Percentiles rank a stretch among this genome's conserved stretches.
Evolutionary conservation across 2,888 invertebrate species (phyloP).

Genomic region (Cataglyphis cursor): DNA sequence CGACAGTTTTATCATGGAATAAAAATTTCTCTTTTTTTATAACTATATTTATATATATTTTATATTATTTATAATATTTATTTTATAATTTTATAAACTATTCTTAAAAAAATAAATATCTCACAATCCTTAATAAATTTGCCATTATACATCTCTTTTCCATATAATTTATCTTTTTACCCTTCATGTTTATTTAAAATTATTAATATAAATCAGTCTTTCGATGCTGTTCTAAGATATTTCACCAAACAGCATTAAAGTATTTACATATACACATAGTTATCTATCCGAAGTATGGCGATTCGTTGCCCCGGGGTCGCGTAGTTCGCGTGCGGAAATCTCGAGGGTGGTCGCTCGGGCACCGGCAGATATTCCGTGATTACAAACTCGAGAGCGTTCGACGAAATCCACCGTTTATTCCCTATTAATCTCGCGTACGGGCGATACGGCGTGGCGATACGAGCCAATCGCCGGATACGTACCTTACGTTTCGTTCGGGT

Average conservation of each 20-base stretch:
- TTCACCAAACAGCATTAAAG: not conserved
- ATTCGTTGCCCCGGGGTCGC: constrained; percentile 42
- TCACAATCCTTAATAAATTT: not conserved
- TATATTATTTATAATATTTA: too few species aligned
- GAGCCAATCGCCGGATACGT: constrained; percentile 56
- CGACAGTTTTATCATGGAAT: not conserved
- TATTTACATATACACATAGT: not conserved
- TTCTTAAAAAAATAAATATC: not conserved
- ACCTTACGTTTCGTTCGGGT: constrained; percentile 57
- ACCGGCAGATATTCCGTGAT: constrained; percentile 70
- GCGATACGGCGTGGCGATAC: constrained; percentile 68
- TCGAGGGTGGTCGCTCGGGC: constrained; percentile 68
- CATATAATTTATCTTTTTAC: not conserved
- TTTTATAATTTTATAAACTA: not conserved
- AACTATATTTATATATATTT: too few species aligned
- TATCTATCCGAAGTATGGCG: not conserved
- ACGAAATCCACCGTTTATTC: constrained; percentile 70
- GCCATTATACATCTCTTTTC: not conserved
- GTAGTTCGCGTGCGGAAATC: constrained; percentile 75
- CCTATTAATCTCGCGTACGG: constrained; percentile 73
- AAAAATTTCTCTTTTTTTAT: not conserved
- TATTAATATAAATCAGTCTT: not conserved
- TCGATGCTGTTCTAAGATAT: not conserved
- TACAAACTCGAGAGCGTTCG: constrained; percentile 74
- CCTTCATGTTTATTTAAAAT: not conserved